Evolutionary conservation across 2,113 vertebrate genomes (phyloP).

Genomic region (Galbula dea): DNA sequence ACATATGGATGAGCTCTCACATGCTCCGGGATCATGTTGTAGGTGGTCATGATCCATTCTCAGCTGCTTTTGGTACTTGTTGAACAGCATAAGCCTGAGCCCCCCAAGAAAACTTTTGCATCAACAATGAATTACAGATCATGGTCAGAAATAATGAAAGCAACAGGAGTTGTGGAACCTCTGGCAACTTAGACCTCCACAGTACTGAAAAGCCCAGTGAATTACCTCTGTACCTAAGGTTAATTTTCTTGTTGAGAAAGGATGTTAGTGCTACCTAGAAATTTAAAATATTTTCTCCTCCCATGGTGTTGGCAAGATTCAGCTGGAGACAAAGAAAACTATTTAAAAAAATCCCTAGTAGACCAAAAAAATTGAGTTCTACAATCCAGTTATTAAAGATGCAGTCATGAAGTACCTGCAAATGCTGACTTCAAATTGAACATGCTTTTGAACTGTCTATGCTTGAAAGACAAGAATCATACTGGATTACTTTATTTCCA

Average conservation of each 20-base stretch:
- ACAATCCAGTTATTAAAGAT: neutral
- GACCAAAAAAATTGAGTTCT: neutral
- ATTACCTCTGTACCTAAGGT: neutral
- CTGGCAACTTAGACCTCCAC: neutral
- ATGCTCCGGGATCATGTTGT: neutral
- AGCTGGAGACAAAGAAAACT: neutral
- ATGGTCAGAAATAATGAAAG: neutral
- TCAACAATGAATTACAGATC: neutral
- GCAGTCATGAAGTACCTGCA: neutral
- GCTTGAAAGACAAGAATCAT: neutral
- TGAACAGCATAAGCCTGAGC: neutral
- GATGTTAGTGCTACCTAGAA: neutral
- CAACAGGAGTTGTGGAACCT: neutral
- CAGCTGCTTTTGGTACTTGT: neutral
- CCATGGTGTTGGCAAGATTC: too few species aligned
- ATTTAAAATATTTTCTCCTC: neutral
- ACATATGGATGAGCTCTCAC: fast-evolving
- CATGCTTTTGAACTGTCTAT: neutral
- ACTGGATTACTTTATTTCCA: neutral
- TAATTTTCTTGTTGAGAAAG: neutral
- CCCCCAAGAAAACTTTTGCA: neutral
- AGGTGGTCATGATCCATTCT: neutral
- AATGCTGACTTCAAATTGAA: neutral
- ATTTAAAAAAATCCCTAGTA: neutral
- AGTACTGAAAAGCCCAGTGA: neutral